Base-by-base conservation (phyloP, 2,888 invertebrate species). In the Oxytorus armatus region DNA sequence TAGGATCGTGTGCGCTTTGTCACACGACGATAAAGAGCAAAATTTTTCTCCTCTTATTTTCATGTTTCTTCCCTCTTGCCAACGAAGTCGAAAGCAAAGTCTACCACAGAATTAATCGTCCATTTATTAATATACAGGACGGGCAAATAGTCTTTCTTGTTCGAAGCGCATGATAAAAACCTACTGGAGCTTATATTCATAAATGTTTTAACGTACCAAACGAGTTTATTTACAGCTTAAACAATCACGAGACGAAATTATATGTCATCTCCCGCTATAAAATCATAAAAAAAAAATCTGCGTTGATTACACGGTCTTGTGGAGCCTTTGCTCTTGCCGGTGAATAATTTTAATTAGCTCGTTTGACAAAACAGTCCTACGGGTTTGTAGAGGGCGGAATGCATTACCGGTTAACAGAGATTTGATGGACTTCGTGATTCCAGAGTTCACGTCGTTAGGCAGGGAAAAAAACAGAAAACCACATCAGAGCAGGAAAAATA, bases 1-100 rank as follows among this genome's bases (percentile, higher is more conserved):
- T 59, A 68, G 68, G 68, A 68, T 76, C 51, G 39, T 44, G 51
- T 49, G 49, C 59, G 49, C 59, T 68, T 29, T 42, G 29, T 33
- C 42, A n/a, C 14, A 53, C 39, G 63, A 21, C 61, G 29, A 42
- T 73, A 51, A 63, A 25, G 42, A 63, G n/a, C 8, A 29, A 42
- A 49, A 49, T 21, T 16, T 36, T 33, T 73, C n/a, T 53, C 11
- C 18, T 63, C 21, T 44, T 21, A 10, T 16, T 1, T 33, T 14
- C 33, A 3, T 3, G 7, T 55, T 29, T 57, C 33, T 14, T 11
- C n/a, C 8, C 10, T 49, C 11, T 55, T 25, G 53, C 14, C 49
- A 25, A 18, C 53, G 21, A 53, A 33, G 11, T 14, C 11, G 23
- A 29, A 10, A 7, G 18, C 11, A 42, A 36, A 47, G n/a, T 47